A percentile compares a stretch with the other conserved stretches of the same genome.
Evolutionary conservation across 2,113 vertebrate species (phyloP).

Genomic region (Centropristis striata): DNA sequence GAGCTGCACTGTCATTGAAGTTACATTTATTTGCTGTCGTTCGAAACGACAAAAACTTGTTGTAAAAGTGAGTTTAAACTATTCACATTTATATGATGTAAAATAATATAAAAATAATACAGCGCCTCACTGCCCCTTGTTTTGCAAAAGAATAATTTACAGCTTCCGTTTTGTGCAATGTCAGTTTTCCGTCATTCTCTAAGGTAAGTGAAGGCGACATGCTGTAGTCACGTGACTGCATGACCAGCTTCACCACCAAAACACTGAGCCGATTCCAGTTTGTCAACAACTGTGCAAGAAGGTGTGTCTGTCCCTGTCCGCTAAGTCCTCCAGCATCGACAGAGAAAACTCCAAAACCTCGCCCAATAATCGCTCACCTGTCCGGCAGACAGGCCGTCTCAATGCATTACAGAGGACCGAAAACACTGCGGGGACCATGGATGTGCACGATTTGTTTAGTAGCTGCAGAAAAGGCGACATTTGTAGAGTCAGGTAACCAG

Average conservation of each 20-base stretch:
- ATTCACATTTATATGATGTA: background rate
- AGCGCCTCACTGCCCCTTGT: too few relatives aligned
- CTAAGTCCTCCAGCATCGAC: conserved; percentile 1
- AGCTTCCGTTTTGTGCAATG: rapidly evolving
- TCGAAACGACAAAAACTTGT: background rate
- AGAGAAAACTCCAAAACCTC: background rate
- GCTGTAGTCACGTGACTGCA: conserved; percentile 52
- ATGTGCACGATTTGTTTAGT: conserved; percentile 93
- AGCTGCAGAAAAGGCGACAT: conserved; percentile 97
- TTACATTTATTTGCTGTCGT: rapidly evolving
- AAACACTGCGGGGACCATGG: conserved; percentile 87
- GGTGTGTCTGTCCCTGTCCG: background rate
- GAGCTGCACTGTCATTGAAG: background rate
- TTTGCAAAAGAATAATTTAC: too few relatives aligned
- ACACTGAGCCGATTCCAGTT: conserved; percentile 22
- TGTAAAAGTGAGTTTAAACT: background rate
- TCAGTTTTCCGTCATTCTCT: background rate
- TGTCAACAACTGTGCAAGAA: conserved; percentile 60
- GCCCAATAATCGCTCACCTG: conserved; percentile 55
- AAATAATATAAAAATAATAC: background rate
- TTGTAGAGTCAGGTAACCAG: conserved; percentile 92
- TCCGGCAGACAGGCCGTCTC: conserved; percentile 83
- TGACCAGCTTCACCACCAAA: conserved; percentile 32
- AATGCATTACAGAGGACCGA: conserved; percentile 84
- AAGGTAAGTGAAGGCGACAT: background rate